Conservation (phyloP, 2,888 invertebrate genomes). For the Drosophila glabriapex region DNA sequence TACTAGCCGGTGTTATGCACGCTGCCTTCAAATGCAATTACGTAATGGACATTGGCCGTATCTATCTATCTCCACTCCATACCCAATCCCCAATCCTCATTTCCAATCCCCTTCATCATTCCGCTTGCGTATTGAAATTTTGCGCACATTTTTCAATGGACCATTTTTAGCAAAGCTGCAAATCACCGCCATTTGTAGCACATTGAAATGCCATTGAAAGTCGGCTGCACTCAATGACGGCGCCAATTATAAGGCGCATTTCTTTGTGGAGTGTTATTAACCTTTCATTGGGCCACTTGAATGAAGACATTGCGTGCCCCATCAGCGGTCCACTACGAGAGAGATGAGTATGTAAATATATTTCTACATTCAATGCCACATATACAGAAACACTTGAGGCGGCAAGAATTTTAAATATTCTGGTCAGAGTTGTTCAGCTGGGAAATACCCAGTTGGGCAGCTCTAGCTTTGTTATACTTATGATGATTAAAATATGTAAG, state of each 20-base stretch:
- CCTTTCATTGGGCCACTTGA: constrained; percentile 77
- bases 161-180: constrained; percentile 28
- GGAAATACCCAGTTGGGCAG: background rate
- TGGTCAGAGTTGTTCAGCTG: background rate
- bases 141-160: constrained; percentile 21
- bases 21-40: constrained; percentile 58
- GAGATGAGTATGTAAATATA: constrained; percentile 22
- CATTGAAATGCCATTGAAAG: constrained; percentile 16
- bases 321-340: constrained; percentile 31
- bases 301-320: constrained; percentile 38
- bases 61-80: constrained; percentile 7
- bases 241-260: constrained; percentile 64
- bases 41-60: constrained; percentile 55
- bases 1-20: constrained; percentile 70
- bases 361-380: constrained; percentile 26
- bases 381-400: constrained; percentile 46
- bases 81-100: background rate
- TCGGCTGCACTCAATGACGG: constrained; percentile 35
- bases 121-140: constrained; percentile 24
- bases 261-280: constrained; percentile 76
- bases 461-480: rapidly evolving
- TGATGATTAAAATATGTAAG: background rate
- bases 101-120: background rate
- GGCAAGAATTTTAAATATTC: constrained; percentile 1
- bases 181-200: constrained; percentile 52